Conservation (phyloP, 2,113 vertebrate genomes). For the Microcebus tavaratra region DNA sequence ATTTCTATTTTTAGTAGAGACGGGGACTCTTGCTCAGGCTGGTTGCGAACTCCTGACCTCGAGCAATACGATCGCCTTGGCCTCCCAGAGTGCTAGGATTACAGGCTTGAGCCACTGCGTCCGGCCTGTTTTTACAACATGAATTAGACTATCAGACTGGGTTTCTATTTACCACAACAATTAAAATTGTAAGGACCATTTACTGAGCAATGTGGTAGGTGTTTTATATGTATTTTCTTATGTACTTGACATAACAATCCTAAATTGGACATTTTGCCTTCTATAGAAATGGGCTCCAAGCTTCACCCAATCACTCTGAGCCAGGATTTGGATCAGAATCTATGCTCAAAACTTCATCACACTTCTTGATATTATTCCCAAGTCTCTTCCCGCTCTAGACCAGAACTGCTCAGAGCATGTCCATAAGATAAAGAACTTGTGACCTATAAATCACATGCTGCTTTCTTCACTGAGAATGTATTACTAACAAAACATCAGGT, state of each 20-base stretch:
- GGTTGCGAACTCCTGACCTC: too few species aligned
- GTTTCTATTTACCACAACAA: neutral
- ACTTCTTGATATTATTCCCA: neutral
- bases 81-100: too few species aligned
- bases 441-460: neutral
- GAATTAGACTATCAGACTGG: neutral
- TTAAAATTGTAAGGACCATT: neutral
- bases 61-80: rapidly evolving
- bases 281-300: neutral
- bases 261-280: neutral
- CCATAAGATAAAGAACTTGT: neutral
- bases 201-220: neutral
- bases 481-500: neutral
- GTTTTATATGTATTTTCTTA: neutral
- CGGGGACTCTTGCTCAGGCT: too few species aligned
- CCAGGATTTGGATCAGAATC: neutral
- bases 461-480: neutral
- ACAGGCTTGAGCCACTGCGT: too few species aligned
- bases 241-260: neutral
- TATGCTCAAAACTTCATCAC: neutral
- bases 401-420: neutral
- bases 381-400: neutral
- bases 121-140: conserved; percentile 12
- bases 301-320: neutral
- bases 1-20: too few species aligned